phyloP scores from a whole-genome alignment of 2,888 invertebrate species.

The Callyntrura sp. region DNA sequence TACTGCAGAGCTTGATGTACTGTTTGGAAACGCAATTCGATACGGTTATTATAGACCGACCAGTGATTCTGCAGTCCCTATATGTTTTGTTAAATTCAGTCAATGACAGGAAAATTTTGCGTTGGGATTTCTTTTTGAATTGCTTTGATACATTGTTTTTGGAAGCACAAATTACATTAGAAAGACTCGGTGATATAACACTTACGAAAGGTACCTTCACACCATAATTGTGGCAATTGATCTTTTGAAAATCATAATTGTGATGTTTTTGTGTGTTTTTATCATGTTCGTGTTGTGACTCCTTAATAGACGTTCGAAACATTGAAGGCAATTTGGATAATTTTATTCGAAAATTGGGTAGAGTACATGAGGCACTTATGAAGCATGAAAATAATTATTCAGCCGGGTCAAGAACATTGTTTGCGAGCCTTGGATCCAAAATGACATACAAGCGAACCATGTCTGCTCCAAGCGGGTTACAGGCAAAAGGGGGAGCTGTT shows the following conservation, averaged over 20 bases:
- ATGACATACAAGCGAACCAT: constrained; percentile 98
- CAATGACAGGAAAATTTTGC: constrained; percentile 94
- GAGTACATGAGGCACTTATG: constrained; percentile 93
- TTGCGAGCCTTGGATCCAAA: constrained; percentile 95
- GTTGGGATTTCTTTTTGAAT: constrained; percentile 99
- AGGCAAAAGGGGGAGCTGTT: constrained; percentile 36
- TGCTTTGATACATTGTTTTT: constrained; percentile 97
- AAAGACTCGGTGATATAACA: constrained; percentile 93
- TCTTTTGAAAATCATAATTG: not conserved
- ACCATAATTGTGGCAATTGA: not conserved
- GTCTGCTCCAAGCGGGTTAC: constrained; percentile 89
- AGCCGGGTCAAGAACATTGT: constrained; percentile 90
- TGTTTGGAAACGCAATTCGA: constrained; percentile 99
- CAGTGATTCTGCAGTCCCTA: constrained; percentile 97
- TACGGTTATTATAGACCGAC: constrained; percentile 97
- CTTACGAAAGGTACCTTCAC: constrained; percentile 90
- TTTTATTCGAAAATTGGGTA: constrained; percentile 93
- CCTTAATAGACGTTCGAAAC: constrained; percentile 93
- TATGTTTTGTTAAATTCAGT: constrained; percentile 97
- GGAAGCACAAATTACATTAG: constrained; percentile 97
- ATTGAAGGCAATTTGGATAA: constrained; percentile 95
- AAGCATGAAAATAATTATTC: constrained; percentile 84
- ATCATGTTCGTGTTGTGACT: no score
- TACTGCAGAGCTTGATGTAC: constrained; percentile 91
- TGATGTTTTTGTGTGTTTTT: constrained; percentile 28